Conservation (phyloP, 2,888 invertebrate species). For the Deilephila porcellus region DNA sequence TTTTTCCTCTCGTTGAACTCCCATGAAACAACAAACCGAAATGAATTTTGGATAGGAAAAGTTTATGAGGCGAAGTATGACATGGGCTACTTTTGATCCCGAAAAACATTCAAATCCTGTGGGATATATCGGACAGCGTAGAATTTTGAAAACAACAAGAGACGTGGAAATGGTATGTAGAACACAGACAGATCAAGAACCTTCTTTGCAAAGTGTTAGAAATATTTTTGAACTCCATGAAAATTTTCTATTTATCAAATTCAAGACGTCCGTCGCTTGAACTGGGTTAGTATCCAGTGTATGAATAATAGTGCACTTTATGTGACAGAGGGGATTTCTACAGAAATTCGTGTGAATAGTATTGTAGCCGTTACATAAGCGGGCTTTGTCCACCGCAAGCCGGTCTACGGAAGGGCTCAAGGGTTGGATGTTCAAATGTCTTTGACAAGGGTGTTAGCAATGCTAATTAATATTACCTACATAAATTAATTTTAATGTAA, state of each 20-base stretch:
- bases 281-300: constrained; percentile 58
- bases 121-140: no score
- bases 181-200: not conserved
- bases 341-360: constrained; percentile 69
- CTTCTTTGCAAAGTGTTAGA: constrained; percentile 7
- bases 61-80: no score
- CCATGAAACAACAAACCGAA: no score
- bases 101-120: no score
- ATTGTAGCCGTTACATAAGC: constrained; percentile 46
- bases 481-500: constrained; percentile 55
- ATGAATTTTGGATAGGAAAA: no score
- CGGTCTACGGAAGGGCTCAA: constrained; percentile 53
- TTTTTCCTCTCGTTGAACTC: no score
- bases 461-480: constrained; percentile 59
- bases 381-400: constrained; percentile 67
- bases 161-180: no score
- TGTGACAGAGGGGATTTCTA: constrained; percentile 69
- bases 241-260: constrained; percentile 66
- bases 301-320: constrained; percentile 77
- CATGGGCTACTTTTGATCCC: no score
- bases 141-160: not conserved
- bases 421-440: constrained; percentile 48
- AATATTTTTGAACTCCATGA: constrained; percentile 40
- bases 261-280: constrained; percentile 63
- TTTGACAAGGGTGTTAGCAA: constrained; percentile 62